Conservation (phyloP, 2,888 invertebrate genomes). For the Conistra vaccinii region DNA sequence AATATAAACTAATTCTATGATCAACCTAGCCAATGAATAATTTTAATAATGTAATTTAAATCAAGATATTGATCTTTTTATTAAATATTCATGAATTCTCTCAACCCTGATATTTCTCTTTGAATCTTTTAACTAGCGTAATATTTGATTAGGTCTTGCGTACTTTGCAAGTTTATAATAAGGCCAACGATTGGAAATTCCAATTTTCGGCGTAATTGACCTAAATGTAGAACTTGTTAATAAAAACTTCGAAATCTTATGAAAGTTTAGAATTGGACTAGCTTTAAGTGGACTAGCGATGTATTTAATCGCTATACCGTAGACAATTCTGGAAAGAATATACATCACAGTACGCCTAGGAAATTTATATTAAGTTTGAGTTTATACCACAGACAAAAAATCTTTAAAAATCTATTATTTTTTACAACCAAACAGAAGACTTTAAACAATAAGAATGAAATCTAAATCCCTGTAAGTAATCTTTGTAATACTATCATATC, state of each 20-base stretch:
- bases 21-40: not conserved
- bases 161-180: not conserved
- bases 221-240: constrained; percentile 10
- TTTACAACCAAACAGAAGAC: constrained; percentile 66
- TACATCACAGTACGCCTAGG: constrained; percentile 3
- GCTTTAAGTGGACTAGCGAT: constrained; percentile 34
- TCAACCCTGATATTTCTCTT: constrained; percentile 17
- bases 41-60: not conserved
- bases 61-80: not conserved
- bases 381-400: not conserved
- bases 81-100: not conserved
- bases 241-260: constrained; percentile 35
- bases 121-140: constrained; percentile 6
- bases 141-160: not conserved
- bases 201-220: constrained; percentile 4
- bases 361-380: not conserved
- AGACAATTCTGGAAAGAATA: constrained; percentile 3
- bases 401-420: constrained; percentile 31
- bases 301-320: constrained; percentile 10
- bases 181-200: constrained; percentile 10
- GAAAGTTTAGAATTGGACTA: constrained; percentile 38
- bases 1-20: not conserved
- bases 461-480: constrained; percentile 49
- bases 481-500: constrained; percentile 49
- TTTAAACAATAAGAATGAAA: constrained; percentile 61